These are phyloP conservation scores for Temnothorax curvispinosus DNA, from an alignment of 1,140 invertebrate species.

Conservation along the genomic window DNA sequence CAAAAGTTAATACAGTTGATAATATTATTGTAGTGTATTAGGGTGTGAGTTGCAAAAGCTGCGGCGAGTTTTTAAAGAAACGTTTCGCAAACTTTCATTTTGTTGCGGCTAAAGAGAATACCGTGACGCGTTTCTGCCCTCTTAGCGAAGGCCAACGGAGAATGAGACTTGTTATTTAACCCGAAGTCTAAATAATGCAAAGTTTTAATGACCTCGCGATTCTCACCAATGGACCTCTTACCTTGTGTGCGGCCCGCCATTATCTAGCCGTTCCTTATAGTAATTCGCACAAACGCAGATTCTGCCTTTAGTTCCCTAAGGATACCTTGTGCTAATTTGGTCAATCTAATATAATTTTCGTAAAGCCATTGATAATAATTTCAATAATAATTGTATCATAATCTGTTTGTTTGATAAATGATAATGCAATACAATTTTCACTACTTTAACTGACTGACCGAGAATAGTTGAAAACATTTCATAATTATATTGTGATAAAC, in stretches of 20 bases:
- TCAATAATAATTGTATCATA: slow-evolving; percentile 38
- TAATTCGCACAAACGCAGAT: slow-evolving; percentile 46
- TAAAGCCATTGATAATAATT: slow-evolving; percentile 5
- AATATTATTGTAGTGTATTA: not conserved
- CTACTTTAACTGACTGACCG: not conserved
- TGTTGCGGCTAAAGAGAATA: slow-evolving; percentile 53
- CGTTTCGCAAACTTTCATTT: slow-evolving; percentile 23
- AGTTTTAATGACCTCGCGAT: slow-evolving; percentile 71
- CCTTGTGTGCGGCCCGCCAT: slow-evolving; percentile 16
- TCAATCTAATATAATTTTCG: slow-evolving; percentile 47
- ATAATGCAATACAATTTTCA: not conserved
- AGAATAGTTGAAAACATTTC: slow-evolving; percentile 16
- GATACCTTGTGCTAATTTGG: slow-evolving; percentile 8
- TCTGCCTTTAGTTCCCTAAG: not conserved
- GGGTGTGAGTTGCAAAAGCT: not conserved
- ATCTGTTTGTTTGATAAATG: not conserved
- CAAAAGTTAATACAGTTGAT: not conserved
- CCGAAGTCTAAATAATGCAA: slow-evolving; percentile 72
- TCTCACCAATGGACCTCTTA: slow-evolving; percentile 41
- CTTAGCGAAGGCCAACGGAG: slow-evolving; percentile 40
- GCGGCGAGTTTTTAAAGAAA: slow-evolving; percentile 28
- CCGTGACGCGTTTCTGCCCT: slow-evolving; percentile 30
- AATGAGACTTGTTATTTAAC: slow-evolving; percentile 66
- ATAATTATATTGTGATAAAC: not conserved
- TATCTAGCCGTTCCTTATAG: slow-evolving; percentile 44